Base-by-base conservation (phyloP, 2,797 vertebrate species). In the Centropyge bicolor region DNA sequence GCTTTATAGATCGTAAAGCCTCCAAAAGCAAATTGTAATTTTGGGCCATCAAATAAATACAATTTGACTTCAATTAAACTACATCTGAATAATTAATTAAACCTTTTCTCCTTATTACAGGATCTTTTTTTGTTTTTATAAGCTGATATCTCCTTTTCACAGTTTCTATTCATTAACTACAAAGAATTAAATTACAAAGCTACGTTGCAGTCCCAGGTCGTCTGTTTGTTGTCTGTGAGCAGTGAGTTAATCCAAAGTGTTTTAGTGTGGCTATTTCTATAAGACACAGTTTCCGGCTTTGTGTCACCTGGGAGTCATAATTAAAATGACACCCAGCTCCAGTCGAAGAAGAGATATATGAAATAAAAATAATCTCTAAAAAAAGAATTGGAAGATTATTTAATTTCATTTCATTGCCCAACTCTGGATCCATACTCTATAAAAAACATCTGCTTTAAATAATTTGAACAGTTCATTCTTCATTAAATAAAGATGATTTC, bases 401-500 rank as follows among this genome's bases (percentile, higher is more conserved):
- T 67, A 5, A 75, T 77, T 43, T 68, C n/a, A 16, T 41, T 40
- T 67, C 43, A 69, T 61, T 45, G 14, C n/a, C 40, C 1, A 36
- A 20, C 13, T 82, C 24, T 61, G 55, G 13, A 43, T 65, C 27
- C 27, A 31, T 13, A 40, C n/a, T 60, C 36, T 57, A 61, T 45
- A 6, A 79, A 79, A 20, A 83, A 72, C 14, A 70, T 80, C 35
- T 59, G 64, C 51, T 75, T 79, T 72, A 40, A 78, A 72, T 81
- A 54, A 72, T 82, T 78, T 51, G 13, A 61, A 68, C n/a, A 62
- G 55, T 56, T 3, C 38, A 43, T 61, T 75, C 41, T 62, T 81
- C 8, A 70, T 79, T 73, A 71, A 84, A 84, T 76, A 69, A 76
- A 82, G 64, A 76, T 70, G 70, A 86, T 76, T n/a, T 13, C 71